A percentile compares a stretch with the other conserved stretches of the same genome.
phyloP scores from a whole-genome alignment of 2,797 vertebrate genomes.

The Phalanger gymnotis region DNA sequence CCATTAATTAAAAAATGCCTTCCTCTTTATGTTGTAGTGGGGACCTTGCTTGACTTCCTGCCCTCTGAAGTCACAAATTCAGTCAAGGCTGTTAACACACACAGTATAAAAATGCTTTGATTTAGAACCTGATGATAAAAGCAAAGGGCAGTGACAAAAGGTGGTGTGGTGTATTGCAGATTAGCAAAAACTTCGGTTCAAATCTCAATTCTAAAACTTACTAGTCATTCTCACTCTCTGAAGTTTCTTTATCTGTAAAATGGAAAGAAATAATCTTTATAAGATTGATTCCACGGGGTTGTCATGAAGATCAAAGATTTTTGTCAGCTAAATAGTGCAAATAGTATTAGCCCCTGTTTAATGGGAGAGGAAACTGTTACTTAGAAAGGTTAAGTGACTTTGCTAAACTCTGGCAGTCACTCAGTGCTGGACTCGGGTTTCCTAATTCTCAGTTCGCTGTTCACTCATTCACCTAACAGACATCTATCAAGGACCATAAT shows the following conservation, averaged over 20 bases:
- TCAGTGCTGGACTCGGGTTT: background rate
- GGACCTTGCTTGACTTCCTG: conserved; percentile 34
- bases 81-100: conserved; percentile 30
- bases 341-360: background rate
- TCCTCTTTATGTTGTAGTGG: conserved; percentile 51
- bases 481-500: background rate
- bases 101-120: background rate
- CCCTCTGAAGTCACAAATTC: conserved; percentile 8
- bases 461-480: background rate
- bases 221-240: background rate
- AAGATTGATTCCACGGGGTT: background rate
- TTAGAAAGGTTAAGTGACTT: background rate
- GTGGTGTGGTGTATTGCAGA: background rate
- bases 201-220: background rate
- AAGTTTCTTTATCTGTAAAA: conserved; percentile 37
- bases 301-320: background rate
- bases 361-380: background rate
- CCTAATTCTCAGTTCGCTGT: background rate
- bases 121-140: background rate
- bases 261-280: background rate
- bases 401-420: background rate
- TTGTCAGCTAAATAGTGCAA: background rate
- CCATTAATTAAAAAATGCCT: conserved; percentile 62
- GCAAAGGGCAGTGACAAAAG: background rate
- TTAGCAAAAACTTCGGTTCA: background rate